Conservation (phyloP, 2,113 vertebrate genomes). For the Suricata suricatta region DNA sequence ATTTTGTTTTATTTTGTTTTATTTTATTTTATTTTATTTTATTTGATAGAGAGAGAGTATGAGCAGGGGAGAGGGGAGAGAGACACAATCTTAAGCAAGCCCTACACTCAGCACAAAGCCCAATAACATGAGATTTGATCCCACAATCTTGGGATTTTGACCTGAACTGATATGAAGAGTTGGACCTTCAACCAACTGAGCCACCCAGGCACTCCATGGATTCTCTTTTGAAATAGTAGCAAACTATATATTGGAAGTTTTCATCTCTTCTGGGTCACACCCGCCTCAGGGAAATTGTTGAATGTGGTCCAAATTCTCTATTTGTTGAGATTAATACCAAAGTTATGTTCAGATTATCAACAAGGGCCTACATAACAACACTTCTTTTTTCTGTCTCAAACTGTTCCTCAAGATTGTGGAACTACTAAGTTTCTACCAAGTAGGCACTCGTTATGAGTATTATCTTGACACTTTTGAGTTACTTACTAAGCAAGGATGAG, state of each 20-base stretch:
- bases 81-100: too few relatives aligned
- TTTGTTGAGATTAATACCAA: neutral
- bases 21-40: too few relatives aligned
- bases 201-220: too few relatives aligned
- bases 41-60: too few relatives aligned
- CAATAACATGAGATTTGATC: too few relatives aligned
- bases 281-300: neutral
- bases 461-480: neutral
- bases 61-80: too few relatives aligned
- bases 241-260: neutral
- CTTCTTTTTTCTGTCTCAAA: neutral
- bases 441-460: neutral
- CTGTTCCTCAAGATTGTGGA: neutral
- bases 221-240: neutral
- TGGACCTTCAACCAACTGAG: too few relatives aligned
- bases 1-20: too few relatives aligned
- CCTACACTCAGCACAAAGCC: too few relatives aligned
- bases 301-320: neutral
- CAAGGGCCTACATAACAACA: neutral
- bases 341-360: neutral
- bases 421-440: neutral
- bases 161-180: too few relatives aligned
- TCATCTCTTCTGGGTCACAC: neutral
- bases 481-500: neutral
- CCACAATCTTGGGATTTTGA: too few relatives aligned